Evolutionary conservation across 2,797 vertebrate genomes (phyloP).

Genomic region (Myotis findleyi): DNA sequence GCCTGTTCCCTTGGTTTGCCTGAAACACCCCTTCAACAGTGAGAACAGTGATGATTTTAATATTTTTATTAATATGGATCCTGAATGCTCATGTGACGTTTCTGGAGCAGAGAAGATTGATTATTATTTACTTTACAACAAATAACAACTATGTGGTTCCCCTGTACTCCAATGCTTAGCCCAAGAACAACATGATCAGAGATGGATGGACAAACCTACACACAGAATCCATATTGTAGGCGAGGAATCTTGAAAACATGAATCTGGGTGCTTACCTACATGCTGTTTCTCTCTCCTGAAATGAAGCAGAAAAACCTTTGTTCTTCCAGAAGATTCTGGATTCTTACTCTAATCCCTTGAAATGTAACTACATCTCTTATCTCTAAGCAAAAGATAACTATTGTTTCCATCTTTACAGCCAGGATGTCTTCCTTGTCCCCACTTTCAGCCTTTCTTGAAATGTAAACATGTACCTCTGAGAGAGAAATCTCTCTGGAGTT

Average conservation of each 20-base stretch:
- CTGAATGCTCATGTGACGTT: not conserved
- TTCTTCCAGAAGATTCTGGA: not conserved
- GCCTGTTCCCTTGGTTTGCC: not conserved
- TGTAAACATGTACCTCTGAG: not conserved
- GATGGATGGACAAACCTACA: not conserved
- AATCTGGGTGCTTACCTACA: not conserved
- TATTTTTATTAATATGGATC: not conserved
- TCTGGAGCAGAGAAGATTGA: not conserved
- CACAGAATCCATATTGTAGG: not conserved
- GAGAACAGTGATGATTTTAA: not conserved
- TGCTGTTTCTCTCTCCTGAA: not conserved
- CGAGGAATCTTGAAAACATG: not conserved
- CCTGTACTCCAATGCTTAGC: not conserved
- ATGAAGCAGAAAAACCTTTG: not conserved
- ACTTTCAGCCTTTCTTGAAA: not conserved
- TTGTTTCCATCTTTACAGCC: not conserved
- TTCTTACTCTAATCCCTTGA: not conserved
- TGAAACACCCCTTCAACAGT: not conserved
- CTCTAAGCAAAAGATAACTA: not conserved
- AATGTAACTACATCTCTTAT: not conserved
- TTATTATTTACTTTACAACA: constrained; percentile 11
- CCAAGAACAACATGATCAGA: not conserved
- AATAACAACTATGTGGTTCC: not conserved
- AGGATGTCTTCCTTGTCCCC: not conserved
- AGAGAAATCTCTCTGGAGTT: not conserved